Conservation (phyloP, 2,888 invertebrate species). For the Quadroppia sp. region DNA sequence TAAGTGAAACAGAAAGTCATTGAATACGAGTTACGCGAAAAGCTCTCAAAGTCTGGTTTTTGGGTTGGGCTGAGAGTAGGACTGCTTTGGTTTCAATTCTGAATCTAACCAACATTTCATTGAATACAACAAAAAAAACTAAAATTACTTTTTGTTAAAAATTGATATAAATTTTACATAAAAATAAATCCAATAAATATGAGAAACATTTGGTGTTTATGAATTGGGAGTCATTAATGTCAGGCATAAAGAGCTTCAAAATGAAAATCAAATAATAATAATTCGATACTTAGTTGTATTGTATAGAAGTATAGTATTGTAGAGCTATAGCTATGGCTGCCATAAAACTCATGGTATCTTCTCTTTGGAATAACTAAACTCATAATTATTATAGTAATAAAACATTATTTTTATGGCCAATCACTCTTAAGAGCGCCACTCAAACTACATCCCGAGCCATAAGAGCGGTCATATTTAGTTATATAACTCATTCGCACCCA, state of each 20-base stretch:
- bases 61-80: constrained; percentile 17
- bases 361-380: background rate
- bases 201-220: no score
- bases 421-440: constrained; percentile 17
- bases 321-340: background rate
- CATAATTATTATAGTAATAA: constrained; percentile 29
- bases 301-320: background rate
- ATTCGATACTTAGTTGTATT: background rate
- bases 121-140: background rate
- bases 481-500: constrained; percentile 17
- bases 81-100: no score
- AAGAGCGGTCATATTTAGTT: background rate
- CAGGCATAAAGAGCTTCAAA: background rate
- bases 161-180: no score
- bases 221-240: no score
- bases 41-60: background rate
- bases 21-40: background rate
- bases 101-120: background rate
- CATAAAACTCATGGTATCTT: background rate
- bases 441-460: background rate
- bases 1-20: constrained; percentile 13
- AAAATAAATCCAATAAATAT: no score
- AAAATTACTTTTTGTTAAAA: background rate
- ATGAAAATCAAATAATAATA: background rate
- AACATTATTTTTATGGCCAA: constrained; percentile 29